These are phyloP conservation scores for Smittia sp. DNA, from an alignment of 2,888 invertebrate genomes.

Conservation along the genomic window DNA sequence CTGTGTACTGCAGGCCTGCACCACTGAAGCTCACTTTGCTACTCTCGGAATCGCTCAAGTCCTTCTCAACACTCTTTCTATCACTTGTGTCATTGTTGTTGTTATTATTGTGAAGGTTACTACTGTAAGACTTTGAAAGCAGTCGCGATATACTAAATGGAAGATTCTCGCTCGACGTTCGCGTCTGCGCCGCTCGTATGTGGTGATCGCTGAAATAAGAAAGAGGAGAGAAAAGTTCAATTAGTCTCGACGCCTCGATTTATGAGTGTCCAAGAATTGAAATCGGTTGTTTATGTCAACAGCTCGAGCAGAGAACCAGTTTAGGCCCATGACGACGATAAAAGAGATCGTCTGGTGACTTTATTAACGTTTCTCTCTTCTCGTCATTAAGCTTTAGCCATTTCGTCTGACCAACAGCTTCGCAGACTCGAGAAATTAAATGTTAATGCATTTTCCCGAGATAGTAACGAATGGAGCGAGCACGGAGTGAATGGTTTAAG, in stretches of 20 bases:
- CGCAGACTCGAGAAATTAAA: slow-evolving; percentile 15
- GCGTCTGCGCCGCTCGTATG: slow-evolving; percentile 55
- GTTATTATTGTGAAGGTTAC: slow-evolving; percentile 52
- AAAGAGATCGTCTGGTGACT: slow-evolving; percentile 31
- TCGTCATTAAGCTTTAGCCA: slow-evolving; percentile 24
- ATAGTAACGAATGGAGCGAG: not conserved
- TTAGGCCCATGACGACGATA: not conserved
- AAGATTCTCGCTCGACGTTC: slow-evolving; percentile 56
- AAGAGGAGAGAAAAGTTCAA: not conserved
- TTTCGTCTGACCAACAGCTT: not conserved
- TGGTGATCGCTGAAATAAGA: slow-evolving; percentile 49
- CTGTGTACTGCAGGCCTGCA: slow-evolving; percentile 52
- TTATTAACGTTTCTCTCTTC: slow-evolving; percentile 26
- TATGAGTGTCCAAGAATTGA: slow-evolving; percentile 7
- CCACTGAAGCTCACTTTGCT: slow-evolving; percentile 48
- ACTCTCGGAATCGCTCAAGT: slow-evolving; percentile 50
- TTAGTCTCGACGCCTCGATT: not conserved
- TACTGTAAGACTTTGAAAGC: slow-evolving; percentile 72
- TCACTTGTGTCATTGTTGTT: slow-evolving; percentile 47
- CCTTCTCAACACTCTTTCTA: slow-evolving; percentile 49
- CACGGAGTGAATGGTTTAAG: not conserved
- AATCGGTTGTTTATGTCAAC: slow-evolving; percentile 1
- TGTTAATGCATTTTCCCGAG: slow-evolving; percentile 23
- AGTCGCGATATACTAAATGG: slow-evolving; percentile 81
- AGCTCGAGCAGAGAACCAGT: slow-evolving; percentile 27